Conservation (phyloP, 1,140 invertebrate species). For the Brachionus calyciflorus region DNA sequence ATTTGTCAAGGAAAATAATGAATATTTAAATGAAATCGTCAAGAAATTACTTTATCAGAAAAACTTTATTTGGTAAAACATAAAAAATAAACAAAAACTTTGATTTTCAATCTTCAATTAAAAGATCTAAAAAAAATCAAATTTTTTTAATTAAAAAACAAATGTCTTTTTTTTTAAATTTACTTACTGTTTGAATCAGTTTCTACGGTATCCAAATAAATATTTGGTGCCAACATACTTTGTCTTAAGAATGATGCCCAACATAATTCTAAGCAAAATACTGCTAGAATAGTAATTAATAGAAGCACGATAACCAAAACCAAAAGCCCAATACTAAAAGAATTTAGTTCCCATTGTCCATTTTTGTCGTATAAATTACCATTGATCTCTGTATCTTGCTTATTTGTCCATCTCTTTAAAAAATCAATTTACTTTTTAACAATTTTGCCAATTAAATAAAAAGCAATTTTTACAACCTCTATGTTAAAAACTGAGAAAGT, state of each 20-base stretch:
- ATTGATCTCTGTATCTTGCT: conserved; percentile 2
- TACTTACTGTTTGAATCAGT: conserved; percentile 35
- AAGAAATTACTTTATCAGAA: too few species aligned
- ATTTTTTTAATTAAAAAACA: neutral
- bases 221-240: neutral
- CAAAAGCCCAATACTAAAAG: neutral
- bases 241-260: conserved; percentile 37
- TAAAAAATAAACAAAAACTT: neutral
- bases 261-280: neutral
- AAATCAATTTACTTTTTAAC: neutral
- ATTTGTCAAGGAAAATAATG: too few species aligned
- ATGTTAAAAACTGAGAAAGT: neutral
- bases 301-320: neutral
- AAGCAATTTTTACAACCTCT: neutral
- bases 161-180: neutral
- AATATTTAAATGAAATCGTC: neutral
- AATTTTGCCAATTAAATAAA: neutral
- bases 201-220: neutral
- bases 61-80: too few species aligned
- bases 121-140: conserved; percentile 19
- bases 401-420: neutral
- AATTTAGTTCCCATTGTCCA: conserved; percentile 5
- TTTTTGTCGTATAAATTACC: neutral
- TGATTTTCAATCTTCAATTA: conserved; percentile 10
- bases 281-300: neutral